Evolutionary conservation across 2,888 invertebrate species (phyloP), one percentile per base, ranked within the genome.

Genomic region (Parascotia fuliginaria): DNA sequence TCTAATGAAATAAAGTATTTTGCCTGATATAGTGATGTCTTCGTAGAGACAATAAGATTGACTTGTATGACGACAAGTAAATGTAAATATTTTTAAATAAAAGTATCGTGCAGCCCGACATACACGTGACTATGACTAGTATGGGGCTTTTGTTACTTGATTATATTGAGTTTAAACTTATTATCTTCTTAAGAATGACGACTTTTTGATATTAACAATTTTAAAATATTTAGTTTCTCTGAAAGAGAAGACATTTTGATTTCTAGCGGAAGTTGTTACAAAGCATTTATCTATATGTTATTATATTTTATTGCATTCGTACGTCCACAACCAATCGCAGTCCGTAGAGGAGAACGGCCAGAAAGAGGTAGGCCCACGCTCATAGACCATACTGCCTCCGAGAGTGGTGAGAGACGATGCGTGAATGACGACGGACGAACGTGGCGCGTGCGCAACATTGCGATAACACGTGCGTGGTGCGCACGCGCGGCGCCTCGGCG

Each of bases 251-350:
- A 84, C 77, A 75, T 77, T 81, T 85, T 85, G 68, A 85, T 84
- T 85, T 83, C 74, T 89, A 85, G 87, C 79, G 77, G 79, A 88
- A 84, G 79, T 88, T 89, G 77, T 88, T 87, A 83, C 81, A 89
- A 86, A 87, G 90, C 90, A 91, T 91, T 91, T 89, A 92, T 85
- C 89, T 92, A 88, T 87, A 86, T 89, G 83, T 89, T 91, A 83
- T 89, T 89, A 89, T 85, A 90, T 92, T 91, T 92, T 90, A 92
- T 92, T 92, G 92, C 92, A 92, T 92, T 92, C 92, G 85, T 92
- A 85, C 92, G 89, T 85, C 92, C 82, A 91, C 91, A 89, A 91
- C 91, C 90, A 91, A 91, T 87, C 89, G 92, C 92, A 92, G 92
- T 89, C 92, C 81, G 89, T 92, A 88, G 92, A 91, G 90, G 92